Evolutionary conservation across 2,797 vertebrate species (phyloP), one percentile per base, ranked within the genome.

Genomic region (Moxostoma hubbsi): DNA sequence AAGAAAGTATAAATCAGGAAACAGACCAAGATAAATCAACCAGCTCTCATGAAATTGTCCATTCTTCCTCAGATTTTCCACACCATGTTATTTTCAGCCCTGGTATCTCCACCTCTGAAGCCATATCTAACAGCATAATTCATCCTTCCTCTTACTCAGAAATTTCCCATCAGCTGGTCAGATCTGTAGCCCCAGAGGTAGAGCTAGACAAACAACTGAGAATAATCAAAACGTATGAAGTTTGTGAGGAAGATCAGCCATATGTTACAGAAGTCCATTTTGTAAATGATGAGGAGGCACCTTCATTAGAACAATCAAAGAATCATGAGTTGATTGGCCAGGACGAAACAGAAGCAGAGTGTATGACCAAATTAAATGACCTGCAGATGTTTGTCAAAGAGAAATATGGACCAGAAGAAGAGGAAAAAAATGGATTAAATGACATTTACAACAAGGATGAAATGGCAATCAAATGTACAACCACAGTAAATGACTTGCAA

Each of bases 101-200:
- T 73, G 36, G 36, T 36, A 2, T 36, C 36, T 59, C 68, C 57
- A 61, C 64, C 50, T 67, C 45, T 51, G 62, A 68, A 72, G 6
- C 5, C 8, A 2, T 24, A 4, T 46, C 67, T 18, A 8, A 4
- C 58, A 9, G 13, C n/a, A 45, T 36, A n/a, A 58, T 62, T 49
- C 5, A 43, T 64, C 7, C 61, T 47, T 53, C 9, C 6, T 36
- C 6, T 9, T 6, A 58, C 46, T 59, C 69, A 51, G 45, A 73
- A 57, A 54, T 58, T n/a, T 70, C 74, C 9, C 7, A 69, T 18
- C 53, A 36, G 8, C 61, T 46, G 15, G 47, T 54, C 4, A 68
- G 1, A 16, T 63, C 55, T 73, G 15, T 12, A 15, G 11, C 24
- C 15, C 15, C 36, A 58, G 13, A 55, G 7, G 46, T 15, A 68